A percentile compares a stretch with the other conserved stretches of the same genome.
These are phyloP conservation scores for Druon quercuslanigerum DNA, from an alignment of 1,140 invertebrate genomes.

Conservation along the genomic window DNA sequence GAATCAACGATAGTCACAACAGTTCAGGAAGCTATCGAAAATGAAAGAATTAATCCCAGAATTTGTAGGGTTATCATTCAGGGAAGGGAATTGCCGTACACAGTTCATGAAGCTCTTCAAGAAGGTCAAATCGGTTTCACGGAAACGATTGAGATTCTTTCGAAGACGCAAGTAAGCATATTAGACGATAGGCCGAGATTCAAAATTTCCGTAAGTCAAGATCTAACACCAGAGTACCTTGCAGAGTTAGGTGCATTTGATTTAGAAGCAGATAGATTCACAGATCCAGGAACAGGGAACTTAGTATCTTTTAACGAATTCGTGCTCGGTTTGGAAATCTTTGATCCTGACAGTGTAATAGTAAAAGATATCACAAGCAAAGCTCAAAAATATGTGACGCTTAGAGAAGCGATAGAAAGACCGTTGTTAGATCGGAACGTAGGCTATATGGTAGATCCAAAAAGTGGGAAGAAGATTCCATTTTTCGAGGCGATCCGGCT, in stretches of 20 bases:
- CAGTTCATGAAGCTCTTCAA: conserved; percentile 80
- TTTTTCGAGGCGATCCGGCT: conserved; percentile 89
- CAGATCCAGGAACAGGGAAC: conserved; percentile 85
- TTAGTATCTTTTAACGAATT: conserved; percentile 86
- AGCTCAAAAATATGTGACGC: conserved; percentile 80
- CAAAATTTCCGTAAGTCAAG: conserved; percentile 72
- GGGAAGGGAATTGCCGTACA: conserved; percentile 77
- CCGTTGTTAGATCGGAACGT: conserved; percentile 85
- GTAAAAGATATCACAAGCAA: conserved; percentile 86
- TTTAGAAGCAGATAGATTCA: conserved; percentile 83
- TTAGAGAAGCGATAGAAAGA: conserved; percentile 85
- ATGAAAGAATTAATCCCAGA: conserved; percentile 84
- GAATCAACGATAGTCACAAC: conserved; percentile 39
- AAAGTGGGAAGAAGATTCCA: conserved; percentile 85
- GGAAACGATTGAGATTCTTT: conserved; percentile 80
- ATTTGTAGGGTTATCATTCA: conserved; percentile 81
- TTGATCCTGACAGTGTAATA: conserved; percentile 84
- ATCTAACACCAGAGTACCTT: conserved; percentile 81
- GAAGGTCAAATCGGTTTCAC: conserved; percentile 81
- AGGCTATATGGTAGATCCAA: conserved; percentile 89
- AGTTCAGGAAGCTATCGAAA: conserved; percentile 83
- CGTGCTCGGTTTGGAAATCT: conserved; percentile 83
- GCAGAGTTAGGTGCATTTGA: conserved; percentile 86
- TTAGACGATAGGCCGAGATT: conserved; percentile 64
- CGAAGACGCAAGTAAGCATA: conserved; percentile 72